A percentile compares a stretch with the other conserved stretches of the same genome.
Conservation (phyloP, 2,113 vertebrate genomes). For the Gnathonemus longibarbis region DNA sequence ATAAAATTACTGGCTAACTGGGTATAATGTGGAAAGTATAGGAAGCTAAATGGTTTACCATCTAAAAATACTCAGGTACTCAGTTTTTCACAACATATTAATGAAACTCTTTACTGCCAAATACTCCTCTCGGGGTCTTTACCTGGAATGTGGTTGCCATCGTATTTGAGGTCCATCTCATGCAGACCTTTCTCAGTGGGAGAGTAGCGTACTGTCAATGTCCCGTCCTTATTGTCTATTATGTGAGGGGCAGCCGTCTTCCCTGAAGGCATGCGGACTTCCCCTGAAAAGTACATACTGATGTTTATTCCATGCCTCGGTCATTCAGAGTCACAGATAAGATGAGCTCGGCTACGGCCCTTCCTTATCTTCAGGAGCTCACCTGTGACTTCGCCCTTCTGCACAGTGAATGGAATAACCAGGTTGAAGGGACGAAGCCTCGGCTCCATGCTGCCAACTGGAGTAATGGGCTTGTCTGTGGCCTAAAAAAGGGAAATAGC, state of each 20-base stretch:
- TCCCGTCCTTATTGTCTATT: slow-evolving; percentile 90
- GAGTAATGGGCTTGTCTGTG: slow-evolving; percentile 78
- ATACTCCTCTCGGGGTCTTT: slow-evolving; percentile 15
- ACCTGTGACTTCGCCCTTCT: slow-evolving; percentile 95
- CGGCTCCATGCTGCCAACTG: slow-evolving; percentile 69
- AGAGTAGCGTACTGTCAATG: slow-evolving; percentile 83
- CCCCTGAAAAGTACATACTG: slow-evolving; percentile 62
- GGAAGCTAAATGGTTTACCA: background rate
- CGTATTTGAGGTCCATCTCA: slow-evolving; percentile 96
- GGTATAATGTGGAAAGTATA: background rate
- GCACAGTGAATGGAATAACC: slow-evolving; percentile 86
- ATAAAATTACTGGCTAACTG: background rate
- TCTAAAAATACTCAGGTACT: background rate
- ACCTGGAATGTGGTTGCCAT: slow-evolving; percentile 95
- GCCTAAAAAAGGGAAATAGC: slow-evolving; percentile 57
- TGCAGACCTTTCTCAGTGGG: slow-evolving; percentile 87
- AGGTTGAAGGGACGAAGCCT: slow-evolving; percentile 86
- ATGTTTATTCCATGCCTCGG: background rate
- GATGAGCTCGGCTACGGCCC: background rate
- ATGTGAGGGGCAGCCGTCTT: slow-evolving; percentile 81
- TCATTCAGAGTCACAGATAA: background rate
- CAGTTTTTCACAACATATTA: background rate
- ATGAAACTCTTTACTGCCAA: background rate
- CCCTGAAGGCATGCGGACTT: slow-evolving; percentile 92
- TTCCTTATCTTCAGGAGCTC: slow-evolving; percentile 2